Evolutionary conservation across 1,140 invertebrate genomes (phyloP).

Genomic region (Formica selysi): DNA sequence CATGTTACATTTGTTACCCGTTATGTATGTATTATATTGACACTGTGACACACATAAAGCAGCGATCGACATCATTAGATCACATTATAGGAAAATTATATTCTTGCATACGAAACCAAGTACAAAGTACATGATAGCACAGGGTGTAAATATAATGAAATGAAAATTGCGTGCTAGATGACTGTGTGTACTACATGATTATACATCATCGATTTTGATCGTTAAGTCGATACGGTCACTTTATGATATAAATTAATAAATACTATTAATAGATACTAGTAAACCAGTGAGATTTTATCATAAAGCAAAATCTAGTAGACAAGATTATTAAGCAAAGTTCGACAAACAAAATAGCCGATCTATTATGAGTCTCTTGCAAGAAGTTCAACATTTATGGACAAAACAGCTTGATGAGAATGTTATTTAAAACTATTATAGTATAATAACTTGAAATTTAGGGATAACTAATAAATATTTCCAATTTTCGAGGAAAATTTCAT

Average conservation of each 20-base stretch:
- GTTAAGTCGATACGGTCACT: not conserved
- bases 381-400: not conserved
- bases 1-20: too few relatives aligned
- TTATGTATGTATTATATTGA: too few relatives aligned
- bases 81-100: not conserved
- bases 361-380: not conserved
- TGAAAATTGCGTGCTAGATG: not conserved
- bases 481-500: too few relatives aligned
- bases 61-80: not conserved
- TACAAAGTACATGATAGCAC: not conserved
- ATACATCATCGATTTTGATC: not conserved
- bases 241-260: not conserved
- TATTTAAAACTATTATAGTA: not conserved
- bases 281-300: not conserved
- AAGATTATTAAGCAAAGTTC: too few relatives aligned
- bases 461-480: not conserved
- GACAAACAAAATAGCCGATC: too few relatives aligned
- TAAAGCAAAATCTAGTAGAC: not conserved
- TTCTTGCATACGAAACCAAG: not conserved
- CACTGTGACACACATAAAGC: not conserved
- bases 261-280: not conserved
- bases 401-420: not conserved
- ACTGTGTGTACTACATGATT: not conserved
- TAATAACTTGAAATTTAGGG: not conserved
- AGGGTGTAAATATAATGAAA: slow-evolving; percentile 4